Conservation (phyloP, 2,888 invertebrate genomes). For the Drosophila rellima region DNA sequence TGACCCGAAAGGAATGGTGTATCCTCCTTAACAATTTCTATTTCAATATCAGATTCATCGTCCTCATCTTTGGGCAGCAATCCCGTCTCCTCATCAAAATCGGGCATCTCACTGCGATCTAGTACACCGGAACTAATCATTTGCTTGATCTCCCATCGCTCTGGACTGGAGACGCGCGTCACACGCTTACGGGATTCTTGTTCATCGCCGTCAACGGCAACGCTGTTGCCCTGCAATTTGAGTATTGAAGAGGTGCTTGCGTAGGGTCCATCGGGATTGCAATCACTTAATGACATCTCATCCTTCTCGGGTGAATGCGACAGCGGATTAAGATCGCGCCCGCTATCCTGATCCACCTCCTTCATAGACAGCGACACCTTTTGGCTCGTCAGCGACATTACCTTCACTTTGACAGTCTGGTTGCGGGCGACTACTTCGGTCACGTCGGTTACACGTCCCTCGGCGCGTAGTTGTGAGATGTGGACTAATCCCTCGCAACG, state of each 20-base stretch:
- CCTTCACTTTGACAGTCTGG: constrained; percentile 96
- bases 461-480: constrained; percentile 96
- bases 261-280: constrained; percentile 97
- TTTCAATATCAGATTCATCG: constrained; percentile 98
- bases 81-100: constrained; percentile 98
- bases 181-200: constrained; percentile 93
- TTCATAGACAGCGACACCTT: constrained; percentile 98
- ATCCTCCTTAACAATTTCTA: constrained; percentile 99
- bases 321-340: constrained; percentile 96
- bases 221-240: constrained; percentile 86
- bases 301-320: constrained; percentile 89
- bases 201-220: constrained; percentile 93
- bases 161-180: constrained; percentile 97
- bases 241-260: constrained; percentile 87
- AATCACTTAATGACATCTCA: constrained; percentile 86
- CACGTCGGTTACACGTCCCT: constrained; percentile 97
- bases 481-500: constrained; percentile 98
- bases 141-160: constrained; percentile 99
- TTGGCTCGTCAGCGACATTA: constrained; percentile 96
- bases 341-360: constrained; percentile 98
- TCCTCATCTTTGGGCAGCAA: constrained; percentile 95
- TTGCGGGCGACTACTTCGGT: constrained; percentile 96
- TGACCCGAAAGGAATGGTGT: constrained; percentile 98
- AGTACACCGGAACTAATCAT: constrained; percentile 97
- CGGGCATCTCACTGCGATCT: constrained; percentile 97